Conservation (phyloP, 2,113 vertebrate genomes). For the Ibidorhyncha struthersii region DNA sequence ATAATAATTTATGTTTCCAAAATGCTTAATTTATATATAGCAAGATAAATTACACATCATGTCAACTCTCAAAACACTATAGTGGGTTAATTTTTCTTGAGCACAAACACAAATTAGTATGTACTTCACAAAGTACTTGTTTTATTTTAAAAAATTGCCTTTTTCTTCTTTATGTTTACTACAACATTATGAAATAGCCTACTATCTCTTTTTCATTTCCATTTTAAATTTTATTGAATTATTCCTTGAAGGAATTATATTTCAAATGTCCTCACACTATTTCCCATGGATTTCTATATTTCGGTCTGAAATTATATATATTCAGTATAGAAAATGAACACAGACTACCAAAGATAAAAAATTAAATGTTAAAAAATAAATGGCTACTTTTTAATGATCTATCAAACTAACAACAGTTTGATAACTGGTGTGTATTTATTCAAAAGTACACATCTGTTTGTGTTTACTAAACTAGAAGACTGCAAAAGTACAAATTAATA, state of each 20-base stretch:
- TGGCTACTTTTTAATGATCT: not conserved
- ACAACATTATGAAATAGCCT: not conserved
- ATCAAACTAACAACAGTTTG: not conserved
- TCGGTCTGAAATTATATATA: not conserved
- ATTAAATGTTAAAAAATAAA: not conserved
- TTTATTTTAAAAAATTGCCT: not conserved
- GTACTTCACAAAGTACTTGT: not conserved
- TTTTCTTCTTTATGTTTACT: not conserved
- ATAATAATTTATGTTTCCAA: not conserved
- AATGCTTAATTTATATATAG: not conserved
- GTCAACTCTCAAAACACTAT: not conserved
- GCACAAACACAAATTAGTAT: not conserved
- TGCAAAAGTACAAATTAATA: not conserved
- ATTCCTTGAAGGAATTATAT: not conserved
- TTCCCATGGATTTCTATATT: not conserved
- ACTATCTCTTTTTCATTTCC: not conserved
- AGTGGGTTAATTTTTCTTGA: not conserved
- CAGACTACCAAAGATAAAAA: not conserved
- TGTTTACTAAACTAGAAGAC: not conserved
- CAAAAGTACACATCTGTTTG: not conserved
- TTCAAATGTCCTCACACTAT: not conserved
- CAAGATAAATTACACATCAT: not conserved
- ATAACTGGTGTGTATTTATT: not conserved
- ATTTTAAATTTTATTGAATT: not conserved
- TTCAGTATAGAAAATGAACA: not conserved